These are phyloP conservation scores for Apotomis capreana DNA, from an alignment of 2,888 invertebrate genomes.

Conservation along the genomic window DNA sequence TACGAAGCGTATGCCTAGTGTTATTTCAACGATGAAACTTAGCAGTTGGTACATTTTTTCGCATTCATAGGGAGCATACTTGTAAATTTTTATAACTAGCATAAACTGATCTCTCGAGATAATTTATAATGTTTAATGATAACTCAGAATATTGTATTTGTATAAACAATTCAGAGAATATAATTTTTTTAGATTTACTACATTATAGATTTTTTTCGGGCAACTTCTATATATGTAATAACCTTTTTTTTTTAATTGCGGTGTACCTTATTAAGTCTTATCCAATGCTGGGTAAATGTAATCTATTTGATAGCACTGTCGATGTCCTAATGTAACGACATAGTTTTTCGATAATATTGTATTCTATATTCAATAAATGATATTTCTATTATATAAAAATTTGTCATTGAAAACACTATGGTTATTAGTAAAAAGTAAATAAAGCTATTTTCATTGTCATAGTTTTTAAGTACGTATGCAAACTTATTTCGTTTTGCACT, in stretches of 20 bases:
- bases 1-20: constrained; percentile 71
- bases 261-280: constrained; percentile 66
- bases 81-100: constrained; percentile 82
- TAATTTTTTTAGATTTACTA: constrained; percentile 75
- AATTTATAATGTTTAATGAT: constrained; percentile 78
- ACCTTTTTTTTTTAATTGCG: constrained; percentile 62
- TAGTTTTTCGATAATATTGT: constrained; percentile 82
- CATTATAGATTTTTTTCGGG: constrained; percentile 70
- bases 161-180: constrained; percentile 78
- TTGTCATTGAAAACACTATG: constrained; percentile 79
- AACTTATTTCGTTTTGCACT: constrained; percentile 81
- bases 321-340: constrained; percentile 79
- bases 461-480: constrained; percentile 76
- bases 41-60: constrained; percentile 69
- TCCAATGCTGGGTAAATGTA: constrained; percentile 73
- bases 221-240: constrained; percentile 67
- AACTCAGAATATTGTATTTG: constrained; percentile 79
- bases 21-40: constrained; percentile 72
- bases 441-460: constrained; percentile 80
- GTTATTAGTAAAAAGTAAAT: constrained; percentile 75
- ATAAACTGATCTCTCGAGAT: constrained; percentile 82
- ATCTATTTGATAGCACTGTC: constrained; percentile 75
- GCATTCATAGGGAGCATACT: constrained; percentile 75
- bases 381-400: constrained; percentile 81
- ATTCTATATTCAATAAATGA: constrained; percentile 82